These are phyloP conservation scores for Papilio dardanus DNA, from an alignment of 1,140 invertebrate genomes.

Conservation along the genomic window DNA sequence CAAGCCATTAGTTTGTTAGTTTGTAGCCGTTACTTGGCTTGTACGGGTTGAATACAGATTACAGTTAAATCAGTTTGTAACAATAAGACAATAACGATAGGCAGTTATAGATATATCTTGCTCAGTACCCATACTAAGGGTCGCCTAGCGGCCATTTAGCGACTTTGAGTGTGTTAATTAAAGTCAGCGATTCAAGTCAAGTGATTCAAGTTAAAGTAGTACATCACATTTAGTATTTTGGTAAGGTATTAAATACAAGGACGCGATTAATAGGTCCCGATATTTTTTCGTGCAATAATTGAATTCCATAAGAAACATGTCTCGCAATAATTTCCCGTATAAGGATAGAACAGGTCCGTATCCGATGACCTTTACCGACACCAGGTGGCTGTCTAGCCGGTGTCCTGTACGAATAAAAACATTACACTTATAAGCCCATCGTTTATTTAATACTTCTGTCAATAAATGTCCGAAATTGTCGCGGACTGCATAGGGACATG, in stretches of 20 bases:
- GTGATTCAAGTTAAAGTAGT: too few species aligned
- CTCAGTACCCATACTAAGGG: too few species aligned
- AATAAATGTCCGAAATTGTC: too few species aligned
- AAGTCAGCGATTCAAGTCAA: too few species aligned
- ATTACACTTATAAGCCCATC: background rate
- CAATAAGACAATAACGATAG: too few species aligned
- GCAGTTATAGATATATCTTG: too few species aligned
- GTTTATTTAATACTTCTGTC: background rate
- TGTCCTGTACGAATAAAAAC: background rate
- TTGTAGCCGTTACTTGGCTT: background rate
- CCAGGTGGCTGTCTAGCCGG: slow-evolving; percentile 6
- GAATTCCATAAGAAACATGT: slow-evolving; percentile 1
- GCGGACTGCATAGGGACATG: too few species aligned
- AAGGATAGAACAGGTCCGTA: background rate
- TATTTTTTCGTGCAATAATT: background rate
- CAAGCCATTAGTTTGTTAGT: background rate
- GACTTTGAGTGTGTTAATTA: too few species aligned
- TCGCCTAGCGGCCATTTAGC: too few species aligned
- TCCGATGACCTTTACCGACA: background rate
- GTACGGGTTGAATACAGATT: background rate
- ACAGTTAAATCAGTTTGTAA: background rate
- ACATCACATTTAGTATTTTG: too few species aligned
- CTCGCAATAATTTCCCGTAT: background rate
- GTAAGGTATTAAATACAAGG: too few species aligned
- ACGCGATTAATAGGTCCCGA: background rate